Base-by-base conservation (phyloP, 2,797 vertebrate genomes). In the Etheostoma nigrum region DNA sequence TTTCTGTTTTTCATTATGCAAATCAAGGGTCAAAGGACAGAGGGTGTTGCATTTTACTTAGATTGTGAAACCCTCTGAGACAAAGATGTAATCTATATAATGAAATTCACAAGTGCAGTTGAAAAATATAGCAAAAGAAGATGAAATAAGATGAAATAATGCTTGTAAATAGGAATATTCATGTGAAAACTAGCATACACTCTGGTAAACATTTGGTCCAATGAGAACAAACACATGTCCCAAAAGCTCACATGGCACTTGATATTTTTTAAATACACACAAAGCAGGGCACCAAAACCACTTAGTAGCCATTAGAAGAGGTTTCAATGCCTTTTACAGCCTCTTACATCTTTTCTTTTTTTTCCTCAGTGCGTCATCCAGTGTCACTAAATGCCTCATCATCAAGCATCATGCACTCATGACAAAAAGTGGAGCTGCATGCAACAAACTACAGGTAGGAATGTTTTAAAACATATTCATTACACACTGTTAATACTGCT, bases 351-450 rank as follows among this genome's bases (percentile, higher is more conserved):
- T 55, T 36, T 77, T 5, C 25, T 57, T 7, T 49, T n/a, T 16
- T n/a, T 16, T 27, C 59, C 33, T 16, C 84, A 95, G 95, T 84
- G 86, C 64, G 0, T 77, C 77, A 16, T 74, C 74, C 0, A 88
- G 80, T n/a, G 86, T 95, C 77, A 94, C 86, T 54, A 95, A 92
- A 81, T 96, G 95, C 70, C 81, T 96, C 8, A 90, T 96, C 4
- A 87, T 96, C 55, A 92, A 87, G 72, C 94, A 95, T 62, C 86
- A 77, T 0, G 91, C 89, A 0, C 82, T 92, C 65, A 91, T 71
- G 82, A 92, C 81, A 15, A 91, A 85, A 72, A 84, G 81, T 4
- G 89, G 83, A 54, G 82, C 83, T 19, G 75, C 89, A 10, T 87
- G 87, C 83, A 93, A 92, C 84, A 93, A 92, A 76, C 76, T 95